phyloP scores from a whole-genome alignment of 1,140 invertebrate species.

The Drosophila chauvacae region DNA sequence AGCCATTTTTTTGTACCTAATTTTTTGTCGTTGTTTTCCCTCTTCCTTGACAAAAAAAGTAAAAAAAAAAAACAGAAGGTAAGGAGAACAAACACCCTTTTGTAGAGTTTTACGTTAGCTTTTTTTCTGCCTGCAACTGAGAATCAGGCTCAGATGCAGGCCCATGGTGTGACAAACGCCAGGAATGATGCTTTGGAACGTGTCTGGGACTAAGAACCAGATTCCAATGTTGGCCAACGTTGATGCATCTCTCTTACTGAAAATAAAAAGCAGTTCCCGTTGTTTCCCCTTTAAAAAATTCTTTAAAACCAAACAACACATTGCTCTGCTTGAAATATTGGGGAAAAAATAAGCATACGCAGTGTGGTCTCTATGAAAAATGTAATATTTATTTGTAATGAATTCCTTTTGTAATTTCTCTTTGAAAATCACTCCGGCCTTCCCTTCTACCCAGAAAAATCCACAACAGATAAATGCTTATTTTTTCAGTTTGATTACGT shows the following conservation, averaged over 20 bases:
- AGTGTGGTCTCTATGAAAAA: background rate
- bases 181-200: conserved; percentile 41
- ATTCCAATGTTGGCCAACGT: conserved; percentile 6
- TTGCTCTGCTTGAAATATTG: background rate
- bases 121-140: conserved; percentile 10
- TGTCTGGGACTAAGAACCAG: conserved; percentile 10
- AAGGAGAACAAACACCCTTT: conserved; percentile 12
- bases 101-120: background rate
- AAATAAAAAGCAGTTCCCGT: background rate
- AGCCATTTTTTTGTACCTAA: conserved; percentile 21
- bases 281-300: background rate
- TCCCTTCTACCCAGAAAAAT: background rate
- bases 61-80: conserved; percentile 17
- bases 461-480: conserved; percentile 40
- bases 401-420: conserved; percentile 11
- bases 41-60: conserved; percentile 35
- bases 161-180: conserved; percentile 38
- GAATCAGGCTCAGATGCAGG: conserved; percentile 6
- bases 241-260: conserved; percentile 2
- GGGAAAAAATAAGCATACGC: conserved; percentile 1
- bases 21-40: conserved; percentile 8
- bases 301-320: background rate
- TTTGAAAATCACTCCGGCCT: background rate
- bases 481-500: conserved; percentile 75
- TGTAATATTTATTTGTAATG: background rate